Evolutionary conservation across 2,113 vertebrate species (phyloP).

Genomic region (Equus quagga): DNA sequence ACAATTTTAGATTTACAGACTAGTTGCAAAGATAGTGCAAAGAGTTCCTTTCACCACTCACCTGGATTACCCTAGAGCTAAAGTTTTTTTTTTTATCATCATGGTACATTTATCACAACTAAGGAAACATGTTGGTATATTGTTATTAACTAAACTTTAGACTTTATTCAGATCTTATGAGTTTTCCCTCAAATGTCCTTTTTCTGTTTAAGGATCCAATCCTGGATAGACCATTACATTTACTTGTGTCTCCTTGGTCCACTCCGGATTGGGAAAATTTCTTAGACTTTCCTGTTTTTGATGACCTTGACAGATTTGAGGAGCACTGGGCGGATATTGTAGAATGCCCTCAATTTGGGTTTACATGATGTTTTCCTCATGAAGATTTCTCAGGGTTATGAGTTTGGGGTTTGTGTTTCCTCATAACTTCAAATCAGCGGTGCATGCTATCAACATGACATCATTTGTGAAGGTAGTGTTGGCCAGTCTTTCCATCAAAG

Average conservation of each 20-base stretch:
- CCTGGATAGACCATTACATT: not conserved
- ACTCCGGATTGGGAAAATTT: not conserved
- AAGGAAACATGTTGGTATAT: rapidly evolving
- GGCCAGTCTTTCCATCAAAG: not conserved
- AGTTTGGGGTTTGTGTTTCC: too few relatives aligned
- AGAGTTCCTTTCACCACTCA: rapidly evolving
- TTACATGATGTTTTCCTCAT: not conserved
- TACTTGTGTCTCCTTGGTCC: too few relatives aligned
- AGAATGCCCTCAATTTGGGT: not conserved
- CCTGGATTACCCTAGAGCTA: not conserved
- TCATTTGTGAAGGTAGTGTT: too few relatives aligned
- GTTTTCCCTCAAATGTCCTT: not conserved
- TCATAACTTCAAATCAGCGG: not conserved
- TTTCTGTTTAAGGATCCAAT: not conserved
- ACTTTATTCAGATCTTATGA: not conserved
- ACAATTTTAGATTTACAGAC: not conserved
- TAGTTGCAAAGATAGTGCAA: not conserved
- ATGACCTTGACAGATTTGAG: not conserved
- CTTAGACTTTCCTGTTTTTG: not conserved
- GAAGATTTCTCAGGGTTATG: not conserved
- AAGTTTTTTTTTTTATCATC: not conserved
- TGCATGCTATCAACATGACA: rapidly evolving
- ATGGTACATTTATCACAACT: rapidly evolving
- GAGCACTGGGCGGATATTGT: not conserved
- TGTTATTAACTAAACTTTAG: not conserved